These are phyloP conservation scores for Eriocheir sinensis DNA, from an alignment of 1,140 invertebrate genomes.

Conservation along the genomic window DNA sequence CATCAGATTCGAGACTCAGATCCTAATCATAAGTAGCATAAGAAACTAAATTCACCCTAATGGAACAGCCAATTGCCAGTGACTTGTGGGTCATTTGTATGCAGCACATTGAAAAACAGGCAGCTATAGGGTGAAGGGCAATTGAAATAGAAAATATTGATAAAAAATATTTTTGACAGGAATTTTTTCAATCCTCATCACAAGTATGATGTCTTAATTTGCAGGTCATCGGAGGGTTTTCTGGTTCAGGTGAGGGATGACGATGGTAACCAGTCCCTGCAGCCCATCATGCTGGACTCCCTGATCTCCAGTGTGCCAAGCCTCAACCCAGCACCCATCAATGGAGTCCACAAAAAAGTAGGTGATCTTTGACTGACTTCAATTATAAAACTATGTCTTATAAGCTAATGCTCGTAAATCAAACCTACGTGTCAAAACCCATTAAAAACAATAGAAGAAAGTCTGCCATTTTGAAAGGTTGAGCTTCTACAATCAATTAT, in stretches of 20 bases:
- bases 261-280: slow-evolving; percentile 61
- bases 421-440: too few species aligned
- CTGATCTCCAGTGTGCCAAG: slow-evolving; percentile 65
- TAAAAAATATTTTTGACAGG: background rate
- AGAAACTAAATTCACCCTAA: too few species aligned
- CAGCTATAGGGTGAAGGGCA: too few species aligned
- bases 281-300: slow-evolving; percentile 71
- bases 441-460: background rate
- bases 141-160: background rate
- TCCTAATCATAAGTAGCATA: too few species aligned
- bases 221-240: slow-evolving; percentile 68
- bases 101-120: too few species aligned
- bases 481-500: background rate
- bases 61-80: too few species aligned
- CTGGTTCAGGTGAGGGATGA: slow-evolving; percentile 70
- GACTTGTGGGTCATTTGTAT: background rate
- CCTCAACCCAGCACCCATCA: slow-evolving; percentile 56
- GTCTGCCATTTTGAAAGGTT: too few species aligned
- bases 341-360: slow-evolving; percentile 66
- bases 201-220: background rate
- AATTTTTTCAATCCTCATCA: background rate
- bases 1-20: too few species aligned
- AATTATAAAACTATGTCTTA: background rate
- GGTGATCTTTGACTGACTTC: background rate
- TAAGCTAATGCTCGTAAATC: too few species aligned